Conservation (phyloP, 2,888 invertebrate genomes). For the Nemotelus nigrinus region DNA sequence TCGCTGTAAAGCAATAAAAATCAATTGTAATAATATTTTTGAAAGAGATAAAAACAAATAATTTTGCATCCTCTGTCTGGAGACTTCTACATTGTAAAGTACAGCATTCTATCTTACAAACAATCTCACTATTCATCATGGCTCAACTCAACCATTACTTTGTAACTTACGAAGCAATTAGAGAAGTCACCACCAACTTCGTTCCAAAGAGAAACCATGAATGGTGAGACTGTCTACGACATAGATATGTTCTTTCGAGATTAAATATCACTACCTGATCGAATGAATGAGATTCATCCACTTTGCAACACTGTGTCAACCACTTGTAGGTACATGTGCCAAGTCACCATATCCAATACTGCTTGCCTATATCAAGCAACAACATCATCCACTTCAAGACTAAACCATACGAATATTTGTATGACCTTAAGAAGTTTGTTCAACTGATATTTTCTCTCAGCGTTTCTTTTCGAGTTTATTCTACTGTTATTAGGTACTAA, state of each 20-base stretch:
- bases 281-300: conserved; percentile 5
- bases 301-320: conserved; percentile 16
- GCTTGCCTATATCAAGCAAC: no score
- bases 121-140: not conserved
- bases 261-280: conserved; percentile 19
- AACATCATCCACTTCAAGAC: no score
- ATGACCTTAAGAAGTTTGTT: conserved; percentile 40
- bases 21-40: not conserved
- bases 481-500: no score
- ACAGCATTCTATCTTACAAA: no score
- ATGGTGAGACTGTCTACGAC: not conserved
- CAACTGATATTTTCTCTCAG: conserved; percentile 9
- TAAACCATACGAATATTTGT: not conserved
- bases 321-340: not conserved
- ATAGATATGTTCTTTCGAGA: not conserved
- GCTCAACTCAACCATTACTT: conserved; percentile 24
- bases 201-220: not conserved
- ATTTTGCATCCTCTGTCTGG: not conserved
- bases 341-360: no score
- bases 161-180: conserved; percentile 23
- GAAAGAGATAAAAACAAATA: not conserved
- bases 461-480: not conserved
- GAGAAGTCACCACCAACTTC: not conserved
- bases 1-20: not conserved
- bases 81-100: not conserved